These are phyloP conservation scores for Agapetus fuscipes DNA, from an alignment of 2,888 invertebrate genomes.

Conservation along the genomic window DNA sequence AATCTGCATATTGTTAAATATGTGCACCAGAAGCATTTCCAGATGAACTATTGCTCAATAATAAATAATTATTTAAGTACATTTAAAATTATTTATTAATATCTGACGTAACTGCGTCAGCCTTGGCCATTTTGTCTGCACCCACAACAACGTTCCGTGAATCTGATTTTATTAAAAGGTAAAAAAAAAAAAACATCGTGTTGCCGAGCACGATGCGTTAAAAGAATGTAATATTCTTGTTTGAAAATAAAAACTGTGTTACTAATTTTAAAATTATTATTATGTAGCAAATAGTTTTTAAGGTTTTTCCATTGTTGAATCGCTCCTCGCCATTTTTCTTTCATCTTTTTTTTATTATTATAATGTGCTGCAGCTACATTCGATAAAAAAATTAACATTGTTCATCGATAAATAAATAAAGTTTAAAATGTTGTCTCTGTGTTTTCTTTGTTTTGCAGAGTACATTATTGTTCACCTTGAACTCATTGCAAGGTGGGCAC, in stretches of 20 bases:
- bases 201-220: conserved; percentile 9
- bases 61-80: too few relatives aligned
- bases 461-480: conserved; percentile 1
- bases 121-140: too few relatives aligned
- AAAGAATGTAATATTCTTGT: conserved; percentile 10
- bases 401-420: conserved; percentile 7
- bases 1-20: too few relatives aligned
- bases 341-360: neutral
- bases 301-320: too few relatives aligned
- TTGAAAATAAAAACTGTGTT: conserved; percentile 17
- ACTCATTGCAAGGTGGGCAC: conserved; percentile 2
- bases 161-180: conserved; percentile 13
- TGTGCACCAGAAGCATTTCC: too few relatives aligned
- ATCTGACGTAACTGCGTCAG: too few relatives aligned
- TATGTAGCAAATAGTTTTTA: conserved; percentile 12
- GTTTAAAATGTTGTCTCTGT: conserved; percentile 9
- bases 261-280: conserved; percentile 18
- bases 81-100: too few relatives aligned
- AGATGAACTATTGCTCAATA: too few relatives aligned
- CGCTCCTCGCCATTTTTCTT: conserved; percentile 6
- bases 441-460: conserved; percentile 4
- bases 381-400: neutral
- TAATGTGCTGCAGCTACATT: neutral
- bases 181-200: too few relatives aligned
- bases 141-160: conserved; percentile 11